Base-by-base conservation (phyloP, 2,888 invertebrate genomes). In the Pristionchus arcanus region DNA sequence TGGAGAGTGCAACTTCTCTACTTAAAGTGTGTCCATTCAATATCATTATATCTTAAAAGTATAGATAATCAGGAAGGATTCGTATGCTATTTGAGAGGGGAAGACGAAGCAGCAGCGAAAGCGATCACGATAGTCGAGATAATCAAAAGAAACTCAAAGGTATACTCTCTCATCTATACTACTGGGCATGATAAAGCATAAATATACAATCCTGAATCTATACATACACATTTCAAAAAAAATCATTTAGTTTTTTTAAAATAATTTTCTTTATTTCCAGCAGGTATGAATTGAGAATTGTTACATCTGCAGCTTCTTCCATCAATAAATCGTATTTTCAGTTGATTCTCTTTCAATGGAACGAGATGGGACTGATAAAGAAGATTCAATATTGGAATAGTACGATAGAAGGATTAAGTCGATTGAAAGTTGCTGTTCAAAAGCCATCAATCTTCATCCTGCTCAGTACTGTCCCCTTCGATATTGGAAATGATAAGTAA, bases 311-410 rank as follows among this genome's bases (percentile, higher is more conserved):
- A 49, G 9, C 11, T 49, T 49, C 42, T 11, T 49, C 42, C 42
- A 49, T 49, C 42, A 49, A 7, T 37, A 21, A 7, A 68, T 68
- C 25, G 25, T 55, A 34, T 21, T 55, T 88, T 89, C 19, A 89
- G 89, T 89, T 89, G 81, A 89, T 89, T 31, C 16, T 89, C 16
- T 89, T 81, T 59, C 89, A 89, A 89, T 89, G 89, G 89, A 89
- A 89, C 28, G 81, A 89, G 15, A 59, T 89, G 59, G 89, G 34
- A 19, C 37, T 81, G 15, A 7, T 42, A 7, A 63, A 37, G 34
- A 55, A 68, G 37, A 68, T 89, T 55, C 77, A 81, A 4, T 81
- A 89, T 42, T 89, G 89, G 89, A 89, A 89, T 89, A 74, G 68
- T 34, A 4, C 37, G 16, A 42, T 59, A n/a, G 81, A 77, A 31